Evolutionary conservation across 2,888 invertebrate genomes (phyloP).

Genomic region (Steinernema carpocapsae): DNA sequence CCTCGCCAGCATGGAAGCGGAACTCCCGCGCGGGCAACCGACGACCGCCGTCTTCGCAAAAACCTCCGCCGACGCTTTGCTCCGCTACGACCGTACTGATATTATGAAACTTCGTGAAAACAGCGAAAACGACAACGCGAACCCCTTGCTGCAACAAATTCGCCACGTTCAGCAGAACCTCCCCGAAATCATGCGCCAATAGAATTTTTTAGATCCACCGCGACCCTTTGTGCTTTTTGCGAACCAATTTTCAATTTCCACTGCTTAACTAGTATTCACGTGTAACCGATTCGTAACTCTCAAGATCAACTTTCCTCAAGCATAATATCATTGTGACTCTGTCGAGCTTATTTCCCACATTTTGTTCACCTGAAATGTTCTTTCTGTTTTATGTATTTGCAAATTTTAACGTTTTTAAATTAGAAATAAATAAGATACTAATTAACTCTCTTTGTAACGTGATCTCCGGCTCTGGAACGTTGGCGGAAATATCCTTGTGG

Average conservation of each 20-base stretch:
- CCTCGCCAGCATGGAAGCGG: slow-evolving; percentile 35
- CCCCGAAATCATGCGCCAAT: slow-evolving; percentile 29
- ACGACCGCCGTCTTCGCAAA: neutral
- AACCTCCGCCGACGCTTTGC: neutral
- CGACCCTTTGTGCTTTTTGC: slow-evolving; percentile 15
- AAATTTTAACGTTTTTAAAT: neutral
- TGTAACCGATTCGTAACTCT: neutral
- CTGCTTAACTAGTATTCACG: no score
- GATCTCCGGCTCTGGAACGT: no score
- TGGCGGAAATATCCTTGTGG: no score
- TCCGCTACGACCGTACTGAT: slow-evolving; percentile 9
- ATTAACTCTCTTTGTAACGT: no score
- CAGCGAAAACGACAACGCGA: slow-evolving; percentile 26
- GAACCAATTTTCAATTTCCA: neutral
- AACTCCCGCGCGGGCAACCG: slow-evolving; percentile 70
- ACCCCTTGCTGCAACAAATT: slow-evolving; percentile 6
- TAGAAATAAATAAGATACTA: neutral
- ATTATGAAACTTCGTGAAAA: slow-evolving; percentile 14
- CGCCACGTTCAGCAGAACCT: slow-evolving; percentile 16
- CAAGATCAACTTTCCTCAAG: neutral
- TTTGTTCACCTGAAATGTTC: neutral
- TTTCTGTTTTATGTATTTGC: neutral
- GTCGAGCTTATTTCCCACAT: slow-evolving; percentile 30
- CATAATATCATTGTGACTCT: neutral
- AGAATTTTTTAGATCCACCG: neutral